phyloP scores from a whole-genome alignment of 2,113 vertebrate species.

The Ageneiosus marmoratus region DNA sequence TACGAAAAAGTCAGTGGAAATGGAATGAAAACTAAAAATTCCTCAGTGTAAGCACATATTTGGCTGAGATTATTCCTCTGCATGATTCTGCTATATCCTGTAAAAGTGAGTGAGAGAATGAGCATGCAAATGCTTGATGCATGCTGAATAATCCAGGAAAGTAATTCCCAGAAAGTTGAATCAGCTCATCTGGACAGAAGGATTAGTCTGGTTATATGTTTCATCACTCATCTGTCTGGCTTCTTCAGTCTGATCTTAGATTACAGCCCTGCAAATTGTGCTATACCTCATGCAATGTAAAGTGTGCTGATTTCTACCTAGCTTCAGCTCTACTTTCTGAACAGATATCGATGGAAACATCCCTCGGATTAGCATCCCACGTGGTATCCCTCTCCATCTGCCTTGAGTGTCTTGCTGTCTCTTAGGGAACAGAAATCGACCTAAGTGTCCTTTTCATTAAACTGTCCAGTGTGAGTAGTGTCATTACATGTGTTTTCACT shows the following conservation, averaged over 20 bases:
- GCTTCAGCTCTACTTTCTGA: constrained; percentile 6
- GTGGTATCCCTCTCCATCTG: not conserved
- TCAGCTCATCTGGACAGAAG: no score
- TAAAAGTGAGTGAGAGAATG: not conserved
- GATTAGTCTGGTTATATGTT: no score
- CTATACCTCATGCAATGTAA: no score
- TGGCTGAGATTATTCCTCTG: not conserved
- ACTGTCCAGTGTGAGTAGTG: not conserved
- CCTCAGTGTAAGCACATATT: not conserved
- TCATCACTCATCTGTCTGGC: no score
- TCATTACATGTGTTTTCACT: not conserved
- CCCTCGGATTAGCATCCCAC: constrained; percentile 7
- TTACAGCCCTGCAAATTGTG: no score
- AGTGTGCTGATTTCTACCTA: no score
- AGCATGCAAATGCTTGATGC: not conserved
- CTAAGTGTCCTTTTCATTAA: constrained; percentile 10
- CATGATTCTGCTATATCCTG: not conserved
- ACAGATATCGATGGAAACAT: constrained; percentile 21
- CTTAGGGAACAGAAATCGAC: constrained; percentile 12
- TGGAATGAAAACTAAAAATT: constrained; percentile 12
- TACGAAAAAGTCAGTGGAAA: not conserved
- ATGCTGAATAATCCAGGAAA: not conserved
- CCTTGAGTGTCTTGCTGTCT: constrained; percentile 4
- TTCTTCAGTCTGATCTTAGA: no score
- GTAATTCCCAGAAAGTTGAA: not conserved